phyloP scores from a whole-genome alignment of 2,113 vertebrate species.

The Actenoides lindsayi region DNA sequence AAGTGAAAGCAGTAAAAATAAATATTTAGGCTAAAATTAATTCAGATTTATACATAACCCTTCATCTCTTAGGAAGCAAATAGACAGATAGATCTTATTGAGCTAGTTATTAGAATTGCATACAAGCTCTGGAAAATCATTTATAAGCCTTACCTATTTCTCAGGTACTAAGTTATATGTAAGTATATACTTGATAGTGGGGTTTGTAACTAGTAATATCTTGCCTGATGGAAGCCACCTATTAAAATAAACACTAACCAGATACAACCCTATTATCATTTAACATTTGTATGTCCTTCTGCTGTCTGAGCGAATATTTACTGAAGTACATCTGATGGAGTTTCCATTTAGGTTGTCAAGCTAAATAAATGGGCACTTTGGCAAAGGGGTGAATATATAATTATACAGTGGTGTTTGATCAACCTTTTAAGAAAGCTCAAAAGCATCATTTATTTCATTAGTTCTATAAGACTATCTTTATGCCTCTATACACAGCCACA shows the following conservation, averaged over 20 bases:
- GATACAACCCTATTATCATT: background rate
- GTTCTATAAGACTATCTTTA: background rate
- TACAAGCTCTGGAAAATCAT: background rate
- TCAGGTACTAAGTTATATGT: background rate
- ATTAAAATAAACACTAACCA: slow-evolving; percentile 10
- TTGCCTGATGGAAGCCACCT: background rate
- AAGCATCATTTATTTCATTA: background rate
- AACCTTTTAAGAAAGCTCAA: background rate
- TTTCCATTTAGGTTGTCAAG: slow-evolving; percentile 2
- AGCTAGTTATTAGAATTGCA: background rate
- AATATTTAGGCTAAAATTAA: background rate
- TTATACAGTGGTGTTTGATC: background rate
- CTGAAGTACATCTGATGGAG: background rate
- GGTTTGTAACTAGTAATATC: background rate
- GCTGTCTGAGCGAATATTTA: slow-evolving; percentile 12
- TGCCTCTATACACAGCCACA: background rate
- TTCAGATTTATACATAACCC: background rate
- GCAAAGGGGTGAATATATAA: background rate
- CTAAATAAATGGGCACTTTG: slow-evolving; percentile 21
- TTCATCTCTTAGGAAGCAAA: background rate
- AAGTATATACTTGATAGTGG: background rate
- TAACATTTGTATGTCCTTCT: background rate
- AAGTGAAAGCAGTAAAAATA: slow-evolving; percentile 10
- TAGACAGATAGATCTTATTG: background rate
- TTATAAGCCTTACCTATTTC: background rate